These are phyloP conservation scores for Drosophila nikananu DNA, from an alignment of 1,140 invertebrate genomes.

Conservation along the genomic window DNA sequence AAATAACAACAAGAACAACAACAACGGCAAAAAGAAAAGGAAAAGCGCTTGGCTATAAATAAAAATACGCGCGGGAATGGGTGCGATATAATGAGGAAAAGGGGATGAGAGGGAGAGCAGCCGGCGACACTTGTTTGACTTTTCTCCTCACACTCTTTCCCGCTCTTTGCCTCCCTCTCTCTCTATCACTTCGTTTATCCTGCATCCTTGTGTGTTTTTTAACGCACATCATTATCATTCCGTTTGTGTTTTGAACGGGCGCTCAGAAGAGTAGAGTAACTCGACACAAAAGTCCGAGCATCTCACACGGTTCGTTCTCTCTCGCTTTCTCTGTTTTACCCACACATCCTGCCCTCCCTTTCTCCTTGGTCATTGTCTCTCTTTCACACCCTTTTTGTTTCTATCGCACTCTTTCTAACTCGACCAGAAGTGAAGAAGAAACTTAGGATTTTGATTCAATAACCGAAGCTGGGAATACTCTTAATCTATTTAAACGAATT, in stretches of 20 bases:
- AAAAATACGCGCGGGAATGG: slow-evolving; percentile 51
- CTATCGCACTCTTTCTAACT: slow-evolving; percentile 23
- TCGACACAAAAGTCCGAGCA: slow-evolving; percentile 31
- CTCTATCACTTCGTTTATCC: slow-evolving; percentile 13
- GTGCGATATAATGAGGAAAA: slow-evolving; percentile 25
- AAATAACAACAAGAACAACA: slow-evolving; percentile 4
- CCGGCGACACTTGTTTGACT: slow-evolving; percentile 75
- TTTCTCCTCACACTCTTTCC: slow-evolving; percentile 14
- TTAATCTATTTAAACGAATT: too few species aligned
- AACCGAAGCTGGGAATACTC: background rate
- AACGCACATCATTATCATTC: slow-evolving; percentile 84
- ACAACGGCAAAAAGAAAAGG: slow-evolving; percentile 1
- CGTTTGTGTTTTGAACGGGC: slow-evolving; percentile 81
- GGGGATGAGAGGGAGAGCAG: background rate
- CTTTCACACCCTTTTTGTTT: slow-evolving; percentile 3
- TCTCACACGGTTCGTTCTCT: slow-evolving; percentile 14
- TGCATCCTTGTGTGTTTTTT: slow-evolving; percentile 62
- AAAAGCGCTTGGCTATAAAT: slow-evolving; percentile 63
- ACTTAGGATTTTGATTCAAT: background rate
- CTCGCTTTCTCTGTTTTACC: slow-evolving; percentile 3
- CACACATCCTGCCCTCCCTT: background rate
- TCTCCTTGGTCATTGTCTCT: background rate
- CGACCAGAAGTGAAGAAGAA: slow-evolving; percentile 7
- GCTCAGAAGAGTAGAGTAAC: slow-evolving; percentile 59
- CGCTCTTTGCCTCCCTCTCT: background rate